Evolutionary conservation across 2,113 vertebrate genomes (phyloP).

Genomic region (Rhombomys opimus): DNA sequence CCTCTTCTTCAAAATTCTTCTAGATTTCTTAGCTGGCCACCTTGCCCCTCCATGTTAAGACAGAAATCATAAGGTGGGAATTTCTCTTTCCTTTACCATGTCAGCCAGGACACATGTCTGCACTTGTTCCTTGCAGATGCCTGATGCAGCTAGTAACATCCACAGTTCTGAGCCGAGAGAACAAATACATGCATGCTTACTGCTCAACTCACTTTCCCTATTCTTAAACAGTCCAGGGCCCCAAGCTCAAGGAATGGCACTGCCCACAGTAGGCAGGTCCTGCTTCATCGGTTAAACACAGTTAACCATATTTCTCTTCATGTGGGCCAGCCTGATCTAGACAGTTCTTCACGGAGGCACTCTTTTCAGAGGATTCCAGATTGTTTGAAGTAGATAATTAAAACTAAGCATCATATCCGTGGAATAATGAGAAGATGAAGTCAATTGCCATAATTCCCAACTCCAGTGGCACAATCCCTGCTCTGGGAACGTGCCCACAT

Average conservation of each 20-base stretch:
- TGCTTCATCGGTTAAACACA: not conserved
- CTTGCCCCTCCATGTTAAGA: not conserved
- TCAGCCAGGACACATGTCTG: not conserved
- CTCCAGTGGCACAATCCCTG: not conserved
- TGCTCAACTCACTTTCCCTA: not conserved
- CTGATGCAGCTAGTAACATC: not conserved
- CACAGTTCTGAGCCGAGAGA: not conserved
- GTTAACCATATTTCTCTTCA: not conserved
- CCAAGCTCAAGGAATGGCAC: not conserved
- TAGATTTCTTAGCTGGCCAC: not conserved
- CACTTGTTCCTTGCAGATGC: not conserved
- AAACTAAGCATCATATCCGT: not conserved
- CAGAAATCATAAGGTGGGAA: not conserved
- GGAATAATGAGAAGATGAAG: not conserved
- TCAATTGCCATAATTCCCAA: not conserved
- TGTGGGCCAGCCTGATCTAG: not conserved
- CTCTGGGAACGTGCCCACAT: not conserved
- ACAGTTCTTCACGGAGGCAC: not conserved
- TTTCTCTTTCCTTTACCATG: not conserved
- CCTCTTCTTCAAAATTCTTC: not conserved
- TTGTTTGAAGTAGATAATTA: not conserved
- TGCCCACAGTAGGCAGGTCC: not conserved
- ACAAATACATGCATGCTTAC: not conserved
- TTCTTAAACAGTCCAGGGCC: not conserved
- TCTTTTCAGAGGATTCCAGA: not conserved